Evolutionary conservation across 2,797 vertebrate genomes (phyloP).

Genomic region (Lepus townsendii): DNA sequence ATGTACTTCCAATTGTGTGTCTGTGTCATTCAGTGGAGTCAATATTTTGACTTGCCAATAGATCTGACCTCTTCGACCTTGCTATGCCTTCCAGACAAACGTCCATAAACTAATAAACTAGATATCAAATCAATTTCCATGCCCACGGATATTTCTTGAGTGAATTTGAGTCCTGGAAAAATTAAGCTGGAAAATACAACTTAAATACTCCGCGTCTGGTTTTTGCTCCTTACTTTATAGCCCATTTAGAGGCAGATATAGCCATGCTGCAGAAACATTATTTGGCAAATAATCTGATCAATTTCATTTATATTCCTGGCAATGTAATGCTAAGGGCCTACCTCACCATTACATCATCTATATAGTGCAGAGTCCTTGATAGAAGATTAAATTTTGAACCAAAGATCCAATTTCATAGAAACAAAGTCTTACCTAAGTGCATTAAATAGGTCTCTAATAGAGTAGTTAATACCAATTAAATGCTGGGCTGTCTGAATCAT

Average conservation of each 20-base stretch:
- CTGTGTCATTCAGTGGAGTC: conserved; percentile 34
- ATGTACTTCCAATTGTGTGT: neutral
- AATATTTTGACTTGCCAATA: conserved; percentile 62
- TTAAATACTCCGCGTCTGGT: conserved; percentile 29
- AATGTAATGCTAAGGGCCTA: conserved; percentile 82
- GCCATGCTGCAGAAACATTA: conserved; percentile 64
- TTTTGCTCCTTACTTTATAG: conserved; percentile 53
- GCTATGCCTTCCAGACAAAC: conserved; percentile 49
- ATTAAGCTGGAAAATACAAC: conserved; percentile 63
- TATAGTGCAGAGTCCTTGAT: conserved; percentile 72
- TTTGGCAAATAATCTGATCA: conserved; percentile 81
- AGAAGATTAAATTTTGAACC: conserved; percentile 81
- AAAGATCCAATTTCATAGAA: conserved; percentile 81
- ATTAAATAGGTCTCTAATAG: conserved; percentile 76
- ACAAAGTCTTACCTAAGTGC: conserved; percentile 79
- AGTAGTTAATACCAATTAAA: conserved; percentile 82
- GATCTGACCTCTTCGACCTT: conserved; percentile 25
- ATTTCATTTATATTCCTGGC: conserved; percentile 84
- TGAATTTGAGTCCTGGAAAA: conserved; percentile 52
- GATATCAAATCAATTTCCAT: conserved; percentile 56
- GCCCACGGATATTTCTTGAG: conserved; percentile 57
- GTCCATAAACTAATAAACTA: conserved; percentile 56
- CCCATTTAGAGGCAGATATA: conserved; percentile 65
- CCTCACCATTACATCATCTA: conserved; percentile 74
- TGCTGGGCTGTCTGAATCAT: conserved; percentile 72